phyloP scores from a whole-genome alignment of 2,797 vertebrate genomes.

The Podarcis siculus region DNA sequence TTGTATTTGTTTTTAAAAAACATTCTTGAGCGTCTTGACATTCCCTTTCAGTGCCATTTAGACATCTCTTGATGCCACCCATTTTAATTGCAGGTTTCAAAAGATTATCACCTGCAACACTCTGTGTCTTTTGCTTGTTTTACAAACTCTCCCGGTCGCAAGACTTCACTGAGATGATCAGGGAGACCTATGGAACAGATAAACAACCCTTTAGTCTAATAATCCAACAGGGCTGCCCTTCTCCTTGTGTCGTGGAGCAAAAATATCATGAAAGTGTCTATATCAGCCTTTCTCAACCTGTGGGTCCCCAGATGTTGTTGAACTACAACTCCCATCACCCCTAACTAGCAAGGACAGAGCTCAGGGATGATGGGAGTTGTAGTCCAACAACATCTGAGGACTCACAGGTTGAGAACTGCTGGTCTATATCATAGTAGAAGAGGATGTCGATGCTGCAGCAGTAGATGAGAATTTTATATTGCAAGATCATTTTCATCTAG shows the following conservation, averaged over 20 bases:
- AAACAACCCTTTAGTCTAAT: background rate
- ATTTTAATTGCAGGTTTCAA: conserved; percentile 21
- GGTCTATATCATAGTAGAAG: background rate
- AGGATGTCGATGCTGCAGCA: background rate
- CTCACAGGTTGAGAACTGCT: too few relatives aligned
- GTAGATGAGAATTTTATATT: background rate
- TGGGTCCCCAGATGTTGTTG: too few relatives aligned
- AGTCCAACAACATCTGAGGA: too few relatives aligned
- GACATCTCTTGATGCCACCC: background rate
- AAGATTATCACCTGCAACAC: conserved; percentile 1
- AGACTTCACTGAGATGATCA: background rate
- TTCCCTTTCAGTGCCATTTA: conserved; percentile 19
- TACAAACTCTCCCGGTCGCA: background rate
- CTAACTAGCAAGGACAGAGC: too few relatives aligned
- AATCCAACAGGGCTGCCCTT: background rate
- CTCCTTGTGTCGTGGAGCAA: background rate
- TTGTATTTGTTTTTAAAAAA: background rate
- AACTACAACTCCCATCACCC: too few relatives aligned
- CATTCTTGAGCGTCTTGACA: conserved; percentile 14
- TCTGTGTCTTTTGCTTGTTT: background rate
- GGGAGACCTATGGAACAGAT: background rate
- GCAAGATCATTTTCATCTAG: background rate
- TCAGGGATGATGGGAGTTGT: too few relatives aligned
- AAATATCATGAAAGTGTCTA: background rate
- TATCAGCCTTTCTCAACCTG: background rate